Percentiles rank a stretch among this genome's conserved stretches.
Conservation (phyloP, 2,888 invertebrate species). For the Bembecia ichneumoniformis region DNA sequence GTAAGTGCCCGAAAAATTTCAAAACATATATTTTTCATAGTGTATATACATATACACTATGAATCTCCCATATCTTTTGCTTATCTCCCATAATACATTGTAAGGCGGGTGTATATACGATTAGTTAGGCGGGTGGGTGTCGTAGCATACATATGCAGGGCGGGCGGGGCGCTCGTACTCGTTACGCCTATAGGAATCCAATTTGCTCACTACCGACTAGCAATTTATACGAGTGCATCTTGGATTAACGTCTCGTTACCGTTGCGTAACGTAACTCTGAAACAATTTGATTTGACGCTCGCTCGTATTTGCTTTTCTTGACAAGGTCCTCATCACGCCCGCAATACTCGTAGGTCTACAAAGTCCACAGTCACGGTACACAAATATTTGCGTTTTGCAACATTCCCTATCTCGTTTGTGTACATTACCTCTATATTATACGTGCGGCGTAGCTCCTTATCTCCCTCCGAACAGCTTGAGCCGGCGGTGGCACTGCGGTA, state of each 20-base stretch:
- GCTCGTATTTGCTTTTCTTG: not conserved
- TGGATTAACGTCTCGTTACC: constrained; percentile 19
- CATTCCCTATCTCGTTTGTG: constrained; percentile 42
- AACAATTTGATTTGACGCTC: not conserved
- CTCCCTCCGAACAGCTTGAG: constrained; percentile 37
- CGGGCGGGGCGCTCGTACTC: not conserved
- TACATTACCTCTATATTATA: constrained; percentile 36
- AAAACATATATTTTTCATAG: too few relatives aligned
- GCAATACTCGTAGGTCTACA: constrained; percentile 1
- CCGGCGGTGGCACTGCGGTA: constrained; percentile 16
- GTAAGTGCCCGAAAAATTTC: too few relatives aligned
- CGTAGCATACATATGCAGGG: not conserved
- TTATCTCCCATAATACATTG: too few relatives aligned
- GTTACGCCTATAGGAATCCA: constrained; percentile 24
- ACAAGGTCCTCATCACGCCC: not conserved
- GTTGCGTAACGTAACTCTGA: not conserved
- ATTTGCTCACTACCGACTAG: constrained; percentile 28
- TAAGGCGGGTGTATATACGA: not conserved
- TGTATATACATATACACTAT: too few relatives aligned
- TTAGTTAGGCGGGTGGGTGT: not conserved
- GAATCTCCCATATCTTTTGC: too few relatives aligned
- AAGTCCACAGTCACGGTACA: constrained; percentile 7
- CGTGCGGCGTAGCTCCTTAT: constrained; percentile 33
- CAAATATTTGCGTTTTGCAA: constrained; percentile 54
- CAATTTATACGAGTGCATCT: constrained; percentile 35